These are phyloP conservation scores for Cochlearius cochlearius DNA, from an alignment of 2,113 vertebrate species.

Conservation along the genomic window DNA sequence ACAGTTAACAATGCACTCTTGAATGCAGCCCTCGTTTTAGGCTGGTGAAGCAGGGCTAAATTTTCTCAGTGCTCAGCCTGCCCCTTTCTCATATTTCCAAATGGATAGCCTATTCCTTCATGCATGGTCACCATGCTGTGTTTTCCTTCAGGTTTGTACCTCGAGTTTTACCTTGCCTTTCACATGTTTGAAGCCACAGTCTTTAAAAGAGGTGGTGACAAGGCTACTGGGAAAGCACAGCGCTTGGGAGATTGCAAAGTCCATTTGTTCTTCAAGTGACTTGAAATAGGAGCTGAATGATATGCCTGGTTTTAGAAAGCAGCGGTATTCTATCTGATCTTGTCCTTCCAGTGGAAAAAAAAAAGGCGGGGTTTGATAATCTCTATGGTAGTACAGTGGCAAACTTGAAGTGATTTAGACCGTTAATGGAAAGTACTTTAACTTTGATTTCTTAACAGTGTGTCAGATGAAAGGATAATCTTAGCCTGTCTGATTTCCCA, in stretches of 20 bases:
- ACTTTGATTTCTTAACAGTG: not conserved
- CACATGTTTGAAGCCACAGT: not conserved
- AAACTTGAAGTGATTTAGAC: not conserved
- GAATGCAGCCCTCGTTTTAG: not conserved
- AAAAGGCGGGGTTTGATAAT: not conserved
- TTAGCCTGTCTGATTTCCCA: not conserved
- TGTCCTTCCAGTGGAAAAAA: not conserved
- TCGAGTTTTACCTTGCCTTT: not conserved
- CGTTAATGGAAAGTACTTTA: not conserved
- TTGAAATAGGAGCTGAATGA: not conserved
- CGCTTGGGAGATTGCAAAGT: not conserved
- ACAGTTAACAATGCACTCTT: not conserved
- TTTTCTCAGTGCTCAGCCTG: not conserved
- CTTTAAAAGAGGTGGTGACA: not conserved
- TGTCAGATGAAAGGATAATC: not conserved
- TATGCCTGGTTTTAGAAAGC: not conserved
- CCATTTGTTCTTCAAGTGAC: not conserved
- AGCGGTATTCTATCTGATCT: not conserved
- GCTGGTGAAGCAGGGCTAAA: not conserved
- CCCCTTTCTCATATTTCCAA: not conserved
- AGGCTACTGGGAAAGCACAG: not conserved
- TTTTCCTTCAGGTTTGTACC: not conserved
- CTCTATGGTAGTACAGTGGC: not conserved
- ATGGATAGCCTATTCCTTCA: not conserved
- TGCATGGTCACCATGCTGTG: not conserved